Evolutionary conservation across 2,888 invertebrate species (phyloP).

Genomic region (Sepioteuthis lessoniana): DNA sequence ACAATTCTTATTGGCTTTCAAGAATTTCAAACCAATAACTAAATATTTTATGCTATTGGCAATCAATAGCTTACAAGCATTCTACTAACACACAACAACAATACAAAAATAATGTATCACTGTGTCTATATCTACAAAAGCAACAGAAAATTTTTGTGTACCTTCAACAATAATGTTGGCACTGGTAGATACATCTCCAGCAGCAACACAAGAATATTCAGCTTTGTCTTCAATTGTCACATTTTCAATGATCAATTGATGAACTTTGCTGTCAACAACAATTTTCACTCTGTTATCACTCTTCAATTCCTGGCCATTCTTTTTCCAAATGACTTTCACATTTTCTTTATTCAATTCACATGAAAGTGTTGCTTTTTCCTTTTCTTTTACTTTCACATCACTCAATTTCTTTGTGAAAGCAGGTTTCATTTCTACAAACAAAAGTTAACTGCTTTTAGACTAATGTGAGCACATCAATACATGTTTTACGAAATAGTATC

Average conservation of each 20-base stretch:
- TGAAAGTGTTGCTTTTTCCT: not conserved
- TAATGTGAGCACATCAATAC: no score
- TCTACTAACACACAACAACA: not conserved
- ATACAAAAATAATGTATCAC: not conserved
- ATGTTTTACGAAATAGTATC: no score
- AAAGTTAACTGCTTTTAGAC: no score
- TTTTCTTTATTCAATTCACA: slow-evolving; percentile 40
- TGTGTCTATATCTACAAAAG: not conserved
- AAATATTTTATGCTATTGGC: not conserved
- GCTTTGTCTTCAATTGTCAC: slow-evolving; percentile 68
- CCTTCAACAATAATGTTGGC: slow-evolving; percentile 70
- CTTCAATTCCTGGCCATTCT: slow-evolving; percentile 37
- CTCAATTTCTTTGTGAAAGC: not conserved
- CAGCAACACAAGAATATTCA: slow-evolving; percentile 65
- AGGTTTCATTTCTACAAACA: slow-evolving; percentile 25
- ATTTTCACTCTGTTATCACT: slow-evolving; percentile 74
- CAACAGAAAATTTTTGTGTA: slow-evolving; percentile 50
- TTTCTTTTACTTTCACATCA: slow-evolving; percentile 37
- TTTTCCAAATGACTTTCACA: slow-evolving; percentile 40
- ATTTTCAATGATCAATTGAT: slow-evolving; percentile 65
- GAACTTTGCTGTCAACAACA: slow-evolving; percentile 81
- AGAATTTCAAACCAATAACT: not conserved
- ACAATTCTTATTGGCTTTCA: not conserved
- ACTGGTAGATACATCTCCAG: slow-evolving; percentile 65
- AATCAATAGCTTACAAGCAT: not conserved